Base-by-base conservation (phyloP, 2,888 invertebrate species). In the Petrolisthes manimaculis region DNA sequence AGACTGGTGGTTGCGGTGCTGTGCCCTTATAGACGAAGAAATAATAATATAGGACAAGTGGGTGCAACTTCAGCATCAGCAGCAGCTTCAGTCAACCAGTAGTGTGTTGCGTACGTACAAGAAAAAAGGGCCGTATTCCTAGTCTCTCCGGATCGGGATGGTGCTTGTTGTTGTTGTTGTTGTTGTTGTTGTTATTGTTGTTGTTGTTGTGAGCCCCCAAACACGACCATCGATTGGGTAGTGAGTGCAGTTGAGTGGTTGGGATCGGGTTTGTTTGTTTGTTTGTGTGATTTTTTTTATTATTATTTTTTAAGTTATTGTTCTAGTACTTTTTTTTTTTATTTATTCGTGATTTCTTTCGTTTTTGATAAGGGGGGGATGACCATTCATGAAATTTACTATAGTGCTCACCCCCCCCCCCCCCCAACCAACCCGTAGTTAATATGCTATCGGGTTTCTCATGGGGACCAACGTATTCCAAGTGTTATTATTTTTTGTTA, bases 1-100 rank as follows among this genome's bases (percentile, higher is more conserved):
- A 51, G 82, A 69, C 82, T 67, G 18, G 18, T 37, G 69, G 69
- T 24, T 67, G 82, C 82, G 69, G 82, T 82, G 82, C 82, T 82
- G 82, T 81, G 80, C 18, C 18, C 61, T 18, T 61, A 14, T 18
- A 61, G 21, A 18, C 71, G 18, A 71, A 71, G 21, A 6, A 21
- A n/a, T n/a, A 71, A 71, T 2, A 71, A 71, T n/a, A 71, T 6
- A n/a, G 21, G n/a, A 14, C 18, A 61, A 3, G 12, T 61, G 61
- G 9, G 37, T 37, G 37, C 37, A 37, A 37, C 37, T 37, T 37
- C 37, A 37, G 37, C 37, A 37, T 37, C 37, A 37, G 37, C 37
- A 37, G 37, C 18, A 9, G 61, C 3, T 61, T 61, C 61, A 9
- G 61, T 61, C 18, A 9, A 18, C 61, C 61, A 61, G 61, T 9